These are phyloP conservation scores for Diacarnus erythraeanus DNA, from an alignment of 37 sponge, comb jelly and placozoan species.

Conservation along the genomic window DNA sequence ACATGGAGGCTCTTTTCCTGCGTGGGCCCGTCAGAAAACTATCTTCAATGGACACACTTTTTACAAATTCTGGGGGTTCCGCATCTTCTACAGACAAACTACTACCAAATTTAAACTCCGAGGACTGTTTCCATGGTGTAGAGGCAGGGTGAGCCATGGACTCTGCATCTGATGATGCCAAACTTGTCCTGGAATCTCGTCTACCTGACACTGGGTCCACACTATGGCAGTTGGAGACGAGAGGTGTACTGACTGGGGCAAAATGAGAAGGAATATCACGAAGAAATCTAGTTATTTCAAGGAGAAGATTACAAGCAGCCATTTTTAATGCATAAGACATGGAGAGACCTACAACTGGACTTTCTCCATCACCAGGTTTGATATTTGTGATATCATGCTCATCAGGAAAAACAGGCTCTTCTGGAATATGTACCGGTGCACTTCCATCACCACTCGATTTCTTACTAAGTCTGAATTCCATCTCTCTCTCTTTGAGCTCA, in stretches of 20 bases:
- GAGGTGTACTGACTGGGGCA: not conserved
- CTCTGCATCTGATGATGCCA: constrained; percentile 28
- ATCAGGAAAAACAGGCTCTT: constrained; percentile 62
- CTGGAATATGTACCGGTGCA: not conserved
- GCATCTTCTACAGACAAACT: constrained; percentile 31
- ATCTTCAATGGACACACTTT: not conserved
- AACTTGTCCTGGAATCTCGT: constrained; percentile 18
- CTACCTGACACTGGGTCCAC: not conserved
- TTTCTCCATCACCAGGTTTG: not conserved
- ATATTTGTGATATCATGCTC: not conserved
- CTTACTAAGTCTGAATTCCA: not conserved
- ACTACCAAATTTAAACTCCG: constrained; percentile 4
- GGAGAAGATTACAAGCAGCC: constrained; percentile 61
- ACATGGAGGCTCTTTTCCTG: constrained; percentile 37
- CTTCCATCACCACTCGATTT: not conserved
- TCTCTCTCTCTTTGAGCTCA: constrained; percentile 37
- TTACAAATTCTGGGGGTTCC: not conserved
- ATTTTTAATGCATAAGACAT: constrained; percentile 63
- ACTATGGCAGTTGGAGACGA: not conserved
- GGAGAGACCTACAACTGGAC: not conserved
- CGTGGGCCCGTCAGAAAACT: not conserved
- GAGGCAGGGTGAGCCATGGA: no score
- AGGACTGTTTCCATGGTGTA: no score
- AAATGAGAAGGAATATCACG: constrained; percentile 43
- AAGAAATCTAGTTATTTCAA: constrained; percentile 66